A percentile compares a stretch with the other conserved stretches of the same genome.
phyloP scores from a whole-genome alignment of 1,140 invertebrate genomes.

The Chrysoperla carnea region DNA sequence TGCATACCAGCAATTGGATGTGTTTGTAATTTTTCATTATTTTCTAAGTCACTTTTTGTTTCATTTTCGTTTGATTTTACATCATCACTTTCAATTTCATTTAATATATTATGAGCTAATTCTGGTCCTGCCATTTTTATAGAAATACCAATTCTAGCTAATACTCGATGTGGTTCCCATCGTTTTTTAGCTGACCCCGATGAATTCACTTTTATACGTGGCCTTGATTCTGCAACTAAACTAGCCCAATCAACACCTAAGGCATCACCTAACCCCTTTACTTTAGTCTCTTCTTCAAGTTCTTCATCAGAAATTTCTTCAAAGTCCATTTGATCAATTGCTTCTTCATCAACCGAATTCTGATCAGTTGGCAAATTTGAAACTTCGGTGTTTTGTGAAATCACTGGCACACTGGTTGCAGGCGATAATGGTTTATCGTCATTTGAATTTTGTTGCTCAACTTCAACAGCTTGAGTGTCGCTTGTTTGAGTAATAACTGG shows the following conservation, averaged over 20 bases:
- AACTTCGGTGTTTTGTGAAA: background rate
- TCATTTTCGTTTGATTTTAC: slow-evolving; percentile 7
- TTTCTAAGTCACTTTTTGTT: slow-evolving; percentile 5
- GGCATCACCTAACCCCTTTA: slow-evolving; percentile 63
- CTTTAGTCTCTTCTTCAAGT: slow-evolving; percentile 53
- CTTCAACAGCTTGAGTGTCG: too few species aligned
- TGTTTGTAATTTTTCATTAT: slow-evolving; percentile 7
- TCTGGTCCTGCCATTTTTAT: slow-evolving; percentile 45
- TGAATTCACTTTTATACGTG: slow-evolving; percentile 21
- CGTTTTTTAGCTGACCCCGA: slow-evolving; percentile 40
- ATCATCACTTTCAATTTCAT: slow-evolving; percentile 18
- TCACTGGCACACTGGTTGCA: too few species aligned
- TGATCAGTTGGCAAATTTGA: slow-evolving; percentile 14
- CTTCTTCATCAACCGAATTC: slow-evolving; percentile 29
- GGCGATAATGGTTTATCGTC: too few species aligned
- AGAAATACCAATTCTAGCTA: slow-evolving; percentile 54
- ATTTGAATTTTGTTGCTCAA: too few species aligned
- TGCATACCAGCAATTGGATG: slow-evolving; percentile 44
- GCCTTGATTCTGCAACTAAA: slow-evolving; percentile 49
- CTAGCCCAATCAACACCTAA: slow-evolving; percentile 86
- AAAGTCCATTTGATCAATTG: slow-evolving; percentile 62
- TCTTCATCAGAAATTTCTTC: slow-evolving; percentile 82
- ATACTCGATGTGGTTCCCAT: slow-evolving; percentile 56
- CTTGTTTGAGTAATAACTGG: too few species aligned
- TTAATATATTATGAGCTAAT: slow-evolving; percentile 35